Conservation (phyloP, 2,888 invertebrate genomes). For the Plusia festucae region DNA sequence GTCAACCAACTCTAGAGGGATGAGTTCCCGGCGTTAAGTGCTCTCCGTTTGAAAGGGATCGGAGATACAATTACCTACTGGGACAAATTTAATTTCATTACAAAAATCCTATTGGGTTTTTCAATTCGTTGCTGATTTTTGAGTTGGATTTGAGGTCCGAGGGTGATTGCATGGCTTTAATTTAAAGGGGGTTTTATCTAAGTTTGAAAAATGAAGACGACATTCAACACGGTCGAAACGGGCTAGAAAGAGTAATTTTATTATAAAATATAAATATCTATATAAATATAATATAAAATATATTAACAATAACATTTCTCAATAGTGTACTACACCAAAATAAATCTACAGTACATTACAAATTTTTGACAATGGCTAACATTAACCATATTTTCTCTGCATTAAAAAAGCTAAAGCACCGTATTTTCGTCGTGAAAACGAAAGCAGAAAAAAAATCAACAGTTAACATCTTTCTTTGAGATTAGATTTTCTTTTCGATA, state of each 20-base stretch:
- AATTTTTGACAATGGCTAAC: no score
- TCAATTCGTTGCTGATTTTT: neutral
- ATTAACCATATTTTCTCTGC: no score
- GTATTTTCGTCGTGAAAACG: constrained; percentile 4
- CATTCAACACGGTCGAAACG: neutral
- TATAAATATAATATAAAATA: no score
- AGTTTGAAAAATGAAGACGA: neutral
- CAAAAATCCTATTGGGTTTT: constrained; percentile 8
- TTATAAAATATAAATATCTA: no score
- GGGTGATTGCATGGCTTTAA: neutral
- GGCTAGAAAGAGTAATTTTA: no score
- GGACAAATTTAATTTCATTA: constrained; percentile 45
- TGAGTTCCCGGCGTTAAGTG: constrained; percentile 69
- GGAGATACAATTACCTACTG: constrained; percentile 35
- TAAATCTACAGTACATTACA: no score
- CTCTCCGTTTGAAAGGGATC: constrained; percentile 46
- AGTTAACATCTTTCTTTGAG: constrained; percentile 23
- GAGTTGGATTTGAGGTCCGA: neutral
- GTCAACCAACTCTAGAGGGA: constrained; percentile 81
- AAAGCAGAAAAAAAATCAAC: constrained; percentile 23
- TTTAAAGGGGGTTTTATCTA: neutral
- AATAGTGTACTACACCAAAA: no score
- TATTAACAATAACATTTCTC: no score
- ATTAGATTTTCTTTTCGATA: constrained; percentile 43
- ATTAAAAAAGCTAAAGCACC: neutral